These are phyloP conservation scores for Scaptodrosophila latifasciaeformis DNA, from an alignment of 2,888 invertebrate species.

Conservation along the genomic window DNA sequence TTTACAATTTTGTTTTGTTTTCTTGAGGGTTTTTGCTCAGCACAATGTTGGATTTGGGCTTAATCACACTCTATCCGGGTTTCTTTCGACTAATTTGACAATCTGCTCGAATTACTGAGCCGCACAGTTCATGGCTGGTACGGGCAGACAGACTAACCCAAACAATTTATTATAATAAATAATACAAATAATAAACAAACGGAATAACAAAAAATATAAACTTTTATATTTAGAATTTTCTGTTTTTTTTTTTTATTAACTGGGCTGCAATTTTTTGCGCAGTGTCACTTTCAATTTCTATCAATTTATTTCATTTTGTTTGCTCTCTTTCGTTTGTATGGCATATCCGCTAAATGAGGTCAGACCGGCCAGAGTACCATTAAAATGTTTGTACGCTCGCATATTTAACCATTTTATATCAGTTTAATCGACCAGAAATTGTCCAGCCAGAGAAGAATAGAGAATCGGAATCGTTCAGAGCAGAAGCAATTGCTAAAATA, in stretches of 20 bases:
- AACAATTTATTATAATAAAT: slow-evolving; percentile 43
- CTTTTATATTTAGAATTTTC: slow-evolving; percentile 10
- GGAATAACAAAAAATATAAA: too few species aligned
- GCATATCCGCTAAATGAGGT: slow-evolving; percentile 54
- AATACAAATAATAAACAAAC: too few species aligned
- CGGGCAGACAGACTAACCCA: neutral
- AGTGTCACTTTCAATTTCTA: slow-evolving; percentile 64
- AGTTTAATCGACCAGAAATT: slow-evolving; percentile 7
- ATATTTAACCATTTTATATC: slow-evolving; percentile 2
- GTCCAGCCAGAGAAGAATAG: neutral
- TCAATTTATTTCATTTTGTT: slow-evolving; percentile 58
- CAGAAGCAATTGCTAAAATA: too few species aligned
- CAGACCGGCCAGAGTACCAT: slow-evolving; percentile 25
- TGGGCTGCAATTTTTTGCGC: slow-evolving; percentile 37
- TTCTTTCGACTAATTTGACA: neutral
- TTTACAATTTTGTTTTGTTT: slow-evolving; percentile 14
- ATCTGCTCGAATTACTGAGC: neutral
- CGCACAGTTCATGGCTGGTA: neutral
- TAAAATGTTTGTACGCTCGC: slow-evolving; percentile 17
- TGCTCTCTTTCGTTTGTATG: slow-evolving; percentile 35
- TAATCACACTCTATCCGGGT: neutral
- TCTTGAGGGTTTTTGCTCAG: slow-evolving; percentile 7
- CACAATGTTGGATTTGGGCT: neutral
- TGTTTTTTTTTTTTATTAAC: slow-evolving; percentile 9
- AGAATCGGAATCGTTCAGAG: too few species aligned